These are phyloP conservation scores for Sakesphorus luctuosus DNA, from an alignment of 2,113 vertebrate species.

Conservation along the genomic window DNA sequence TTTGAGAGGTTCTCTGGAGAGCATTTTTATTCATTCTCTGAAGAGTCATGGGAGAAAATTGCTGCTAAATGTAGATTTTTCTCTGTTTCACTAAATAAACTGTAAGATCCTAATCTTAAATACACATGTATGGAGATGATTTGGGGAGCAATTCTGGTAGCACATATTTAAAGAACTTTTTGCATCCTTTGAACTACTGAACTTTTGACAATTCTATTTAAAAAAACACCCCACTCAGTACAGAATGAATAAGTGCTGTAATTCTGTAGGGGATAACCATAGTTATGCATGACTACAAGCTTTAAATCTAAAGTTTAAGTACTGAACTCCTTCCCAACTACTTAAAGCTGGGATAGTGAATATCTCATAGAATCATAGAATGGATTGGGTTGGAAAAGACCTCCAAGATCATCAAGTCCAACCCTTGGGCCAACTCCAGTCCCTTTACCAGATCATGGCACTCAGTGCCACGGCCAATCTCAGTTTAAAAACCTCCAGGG, in stretches of 20 bases:
- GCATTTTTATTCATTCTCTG: not conserved
- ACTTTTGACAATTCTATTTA: not conserved
- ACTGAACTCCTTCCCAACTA: not conserved
- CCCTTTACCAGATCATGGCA: too few species aligned
- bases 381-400: too few species aligned
- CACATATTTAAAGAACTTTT: not conserved
- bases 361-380: not conserved
- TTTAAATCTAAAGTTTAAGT: not conserved
- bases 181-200: not conserved
- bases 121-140: not conserved
- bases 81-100: not conserved
- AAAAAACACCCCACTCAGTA: not conserved
- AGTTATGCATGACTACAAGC: not conserved
- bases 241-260: not conserved
- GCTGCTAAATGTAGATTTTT: not conserved
- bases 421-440: too few species aligned
- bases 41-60: not conserved
- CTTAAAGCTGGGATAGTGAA: not conserved
- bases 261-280: not conserved
- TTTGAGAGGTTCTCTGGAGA: constrained; percentile 34
- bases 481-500: too few species aligned
- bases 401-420: too few species aligned
- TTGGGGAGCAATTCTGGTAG: not conserved
- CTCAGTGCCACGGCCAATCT: too few species aligned
- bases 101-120: not conserved